Percentiles rank a stretch among this genome's conserved stretches.
These are phyloP conservation scores for Odocoileus virginianus DNA, from an alignment of 2,113 vertebrate genomes.

Conservation along the genomic window DNA sequence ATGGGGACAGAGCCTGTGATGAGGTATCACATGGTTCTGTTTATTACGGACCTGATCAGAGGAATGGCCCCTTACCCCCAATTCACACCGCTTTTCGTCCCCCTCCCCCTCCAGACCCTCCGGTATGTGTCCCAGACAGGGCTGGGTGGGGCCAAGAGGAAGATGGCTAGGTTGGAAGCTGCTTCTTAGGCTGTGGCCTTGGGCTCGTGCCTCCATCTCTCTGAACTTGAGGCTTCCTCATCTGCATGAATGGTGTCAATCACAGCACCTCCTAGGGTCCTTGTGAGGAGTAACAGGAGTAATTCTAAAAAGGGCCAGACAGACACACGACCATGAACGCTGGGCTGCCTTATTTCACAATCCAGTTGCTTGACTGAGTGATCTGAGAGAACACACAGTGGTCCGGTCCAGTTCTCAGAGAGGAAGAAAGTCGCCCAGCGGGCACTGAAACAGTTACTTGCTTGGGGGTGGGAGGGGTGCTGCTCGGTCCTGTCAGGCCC, in stretches of 20 bases:
- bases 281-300: neutral
- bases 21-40: neutral
- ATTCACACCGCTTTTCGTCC: rapidly evolving
- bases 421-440: neutral
- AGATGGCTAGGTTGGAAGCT: neutral
- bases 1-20: neutral
- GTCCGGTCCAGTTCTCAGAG: neutral
- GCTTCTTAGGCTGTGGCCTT: neutral
- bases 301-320: neutral
- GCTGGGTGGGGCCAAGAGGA: neutral
- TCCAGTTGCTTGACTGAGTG: neutral
- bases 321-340: neutral
- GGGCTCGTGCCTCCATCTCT: neutral
- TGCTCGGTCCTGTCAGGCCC: neutral
- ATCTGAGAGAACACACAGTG: neutral
- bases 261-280: neutral
- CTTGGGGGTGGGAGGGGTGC: neutral
- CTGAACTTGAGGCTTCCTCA: neutral
- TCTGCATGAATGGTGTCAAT: neutral
- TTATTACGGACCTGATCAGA: neutral
- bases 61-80: neutral
- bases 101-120: neutral
- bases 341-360: neutral
- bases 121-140: neutral
- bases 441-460: neutral